Base-by-base conservation (phyloP, 2,113 vertebrate genomes). In the Blennius ocellaris region DNA sequence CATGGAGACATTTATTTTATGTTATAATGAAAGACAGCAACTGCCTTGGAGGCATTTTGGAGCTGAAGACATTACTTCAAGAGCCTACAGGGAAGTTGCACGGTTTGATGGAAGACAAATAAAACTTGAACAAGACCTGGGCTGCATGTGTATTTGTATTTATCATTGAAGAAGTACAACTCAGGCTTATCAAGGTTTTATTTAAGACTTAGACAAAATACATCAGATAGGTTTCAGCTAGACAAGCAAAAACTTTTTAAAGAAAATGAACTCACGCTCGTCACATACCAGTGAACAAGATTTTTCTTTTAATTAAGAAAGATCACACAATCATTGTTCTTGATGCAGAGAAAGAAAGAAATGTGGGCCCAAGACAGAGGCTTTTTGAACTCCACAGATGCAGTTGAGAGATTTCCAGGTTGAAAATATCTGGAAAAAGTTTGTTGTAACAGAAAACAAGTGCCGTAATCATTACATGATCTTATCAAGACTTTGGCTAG, bases 1-100 rank as follows among this genome's bases (percentile, higher is more conserved):
- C 36, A 39, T 59, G 9, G 15, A 64, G 67, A 76, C 39, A 60
- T 84, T 74, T 5, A 78, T 81, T 85, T 85, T 72, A 59, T 76
- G 78, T 85, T 64, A 73, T 11, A 30, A 62, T 73, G 52, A 69
- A 76, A 68, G 62, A 76, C 63, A 70, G 63, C 12, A 55, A 69
- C 69, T 82, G 72, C 75, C 58, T 79, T 43, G 36, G 40, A 72
- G 70, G 67, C 38, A 66, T 21, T 73, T 53, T 69, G 72, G 43
- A 55, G 40, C 60, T 50, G 56, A 58, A 64, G 38, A 58, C 57
- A 71, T 69, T 67, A 63, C 47, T 73, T 70, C 43, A 66, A 51
- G 16, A 63, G 48, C 51, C 37, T 47, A 38, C 52, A 21, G 61
- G 17, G 52, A 53, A 59, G 60, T 41, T 47, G 41, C 40, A 62